Evolutionary conservation across 2,797 vertebrate species (phyloP), one percentile per base, ranked within the genome.

Genomic region (Fundulus diaphanus): DNA sequence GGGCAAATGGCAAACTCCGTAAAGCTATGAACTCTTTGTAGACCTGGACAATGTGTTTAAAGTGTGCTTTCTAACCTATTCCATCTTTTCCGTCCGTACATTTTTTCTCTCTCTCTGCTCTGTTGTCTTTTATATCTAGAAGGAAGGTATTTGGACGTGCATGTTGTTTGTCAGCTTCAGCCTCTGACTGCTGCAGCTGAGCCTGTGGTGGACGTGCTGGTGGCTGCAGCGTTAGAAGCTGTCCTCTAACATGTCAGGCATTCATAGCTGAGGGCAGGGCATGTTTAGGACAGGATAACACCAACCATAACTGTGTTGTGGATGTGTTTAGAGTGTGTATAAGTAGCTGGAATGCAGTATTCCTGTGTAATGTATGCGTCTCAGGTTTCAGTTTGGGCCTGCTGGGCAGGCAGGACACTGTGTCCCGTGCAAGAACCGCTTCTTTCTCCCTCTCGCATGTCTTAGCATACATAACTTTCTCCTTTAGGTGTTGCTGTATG

Each of bases 331-430:
- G 68, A 1, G 73, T 37, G 79, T 76, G 44, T 82, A 85, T 81
- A 86, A 88, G 85, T 87, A 89, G 73, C 79, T 70, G 74, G 61
- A 78, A 72, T 76, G 65, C 80, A 57, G 77, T 71, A 49, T 85
- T 86, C 65, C 40, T 74, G 69, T 85, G 84, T 73, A 59, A 87
- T 67, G 70, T 82, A 61, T 65, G 76, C 0, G 0, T 85, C 74
- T 93, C 85, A 27, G 76, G 84, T 93, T 92, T 87, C 91, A 44
- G 52, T 48, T 18, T 44, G 46, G 7, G 61, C 20, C 59, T 40
- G 51, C 46, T 46, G 11, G 54, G 2, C 68, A 27, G 74, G 59
- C 69, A 68, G 78, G 76, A 79, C 87, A 42, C 54, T 0, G 4
- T 16, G 77, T 70, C 74, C 70, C 70, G 22, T 22, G 63, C 48